Percentiles rank a stretch among this genome's conserved stretches.
These are phyloP conservation scores for Trissolcus basalis DNA, from an alignment of 1,140 invertebrate genomes.

Conservation along the genomic window DNA sequence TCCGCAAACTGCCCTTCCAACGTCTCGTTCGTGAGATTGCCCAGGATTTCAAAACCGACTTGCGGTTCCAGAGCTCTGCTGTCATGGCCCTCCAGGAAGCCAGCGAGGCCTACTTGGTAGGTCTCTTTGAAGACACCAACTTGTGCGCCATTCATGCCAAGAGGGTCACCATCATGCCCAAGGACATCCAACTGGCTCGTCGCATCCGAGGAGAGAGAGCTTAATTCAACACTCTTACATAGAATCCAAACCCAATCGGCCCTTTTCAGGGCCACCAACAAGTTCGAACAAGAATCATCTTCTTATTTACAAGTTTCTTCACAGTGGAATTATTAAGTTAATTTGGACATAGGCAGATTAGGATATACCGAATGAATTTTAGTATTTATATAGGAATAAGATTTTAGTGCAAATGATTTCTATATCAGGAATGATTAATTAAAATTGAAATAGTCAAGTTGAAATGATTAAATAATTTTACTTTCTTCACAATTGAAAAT, in stretches of 20 bases:
- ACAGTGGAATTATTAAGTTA: no score
- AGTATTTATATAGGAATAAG: no score
- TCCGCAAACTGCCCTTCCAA: slow-evolving; percentile 2
- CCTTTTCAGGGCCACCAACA: background rate
- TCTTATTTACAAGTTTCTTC: no score
- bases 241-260: background rate
- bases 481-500: no score
- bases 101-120: slow-evolving; percentile 92
- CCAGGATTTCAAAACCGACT: background rate
- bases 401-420: no score
- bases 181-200: slow-evolving; percentile 93
- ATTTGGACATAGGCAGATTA: no score
- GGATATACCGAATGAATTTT: no score
- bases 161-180: slow-evolving; percentile 96
- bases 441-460: no score
- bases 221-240: background rate
- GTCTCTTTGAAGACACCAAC: slow-evolving; percentile 95
- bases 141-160: slow-evolving; percentile 95
- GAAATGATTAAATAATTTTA: no score
- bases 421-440: no score
- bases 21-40: slow-evolving; percentile 85
- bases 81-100: slow-evolving; percentile 90
- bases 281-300: no score
- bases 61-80: slow-evolving; percentile 80
- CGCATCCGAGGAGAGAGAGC: slow-evolving; percentile 85